A percentile compares a stretch with the other conserved stretches of the same genome.
These are phyloP conservation scores for Sibirionetta formosa DNA, from an alignment of 2,797 vertebrate species.

Conservation along the genomic window DNA sequence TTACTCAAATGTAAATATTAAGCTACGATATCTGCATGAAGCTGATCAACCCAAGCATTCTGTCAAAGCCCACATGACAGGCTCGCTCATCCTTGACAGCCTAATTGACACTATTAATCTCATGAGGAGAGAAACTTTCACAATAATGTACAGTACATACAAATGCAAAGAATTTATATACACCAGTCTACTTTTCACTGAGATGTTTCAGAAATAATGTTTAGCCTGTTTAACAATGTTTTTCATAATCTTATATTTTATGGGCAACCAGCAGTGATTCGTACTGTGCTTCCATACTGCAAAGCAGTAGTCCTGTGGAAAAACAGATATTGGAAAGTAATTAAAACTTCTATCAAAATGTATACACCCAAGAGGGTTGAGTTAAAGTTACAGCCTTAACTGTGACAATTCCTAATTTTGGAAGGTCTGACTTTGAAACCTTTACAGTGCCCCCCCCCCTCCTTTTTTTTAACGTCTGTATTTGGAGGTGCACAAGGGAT, in stretches of 20 bases:
- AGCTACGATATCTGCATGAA: conserved; percentile 38
- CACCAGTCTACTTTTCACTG: background rate
- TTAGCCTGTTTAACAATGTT: background rate
- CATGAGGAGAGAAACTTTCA: conserved; percentile 24
- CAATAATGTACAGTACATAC: conserved; percentile 15
- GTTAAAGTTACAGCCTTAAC: background rate
- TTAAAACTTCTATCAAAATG: background rate
- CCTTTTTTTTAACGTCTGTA: background rate
- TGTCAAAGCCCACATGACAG: conserved; percentile 62
- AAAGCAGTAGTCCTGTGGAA: background rate
- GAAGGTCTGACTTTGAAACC: background rate
- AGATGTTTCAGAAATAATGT: conserved; percentile 15
- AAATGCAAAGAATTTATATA: conserved; percentile 45
- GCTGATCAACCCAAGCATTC: conserved; percentile 60
- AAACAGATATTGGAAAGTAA: background rate
- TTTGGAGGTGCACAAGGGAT: background rate
- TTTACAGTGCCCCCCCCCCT: background rate
- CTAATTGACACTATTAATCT: conserved; percentile 64
- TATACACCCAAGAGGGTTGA: background rate
- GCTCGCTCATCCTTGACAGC: conserved; percentile 42
- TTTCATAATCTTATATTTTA: conserved; percentile 2
- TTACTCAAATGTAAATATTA: conserved; percentile 55
- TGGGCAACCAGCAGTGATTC: background rate
- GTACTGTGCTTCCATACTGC: background rate
- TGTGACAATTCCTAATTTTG: background rate